Percentiles rank a stretch among this genome's conserved stretches.
Evolutionary conservation across 2,113 vertebrate species (phyloP).

Genomic region (zebrafish (Danio rerio)): GRCz12tu NC_133180.1:69544501-69545000

Average conservation of each 20-base stretch:
- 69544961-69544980: conserved; percentile 33
- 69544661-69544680: neutral
- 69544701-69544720: no score
- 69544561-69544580: neutral
- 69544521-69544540: neutral
- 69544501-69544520: no score
- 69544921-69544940: conserved; percentile 35
- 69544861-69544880: conserved; percentile 2
- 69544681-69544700: neutral
- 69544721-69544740: no score
- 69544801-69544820: conserved; percentile 8
- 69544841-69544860: conserved; percentile 4
- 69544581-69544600: neutral
- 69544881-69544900: conserved; percentile 51
- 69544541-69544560: neutral
- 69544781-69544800: neutral
- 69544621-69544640: neutral
- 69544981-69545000: conserved; percentile 46
- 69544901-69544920: conserved; percentile 62
- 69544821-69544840: neutral
- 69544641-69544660: neutral
- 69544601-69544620: neutral
- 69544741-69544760: neutral
- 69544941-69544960: conserved; percentile 25
- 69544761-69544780: neutral